Conservation (phyloP, 2,888 invertebrate species). For the Sussaba pulchella region DNA sequence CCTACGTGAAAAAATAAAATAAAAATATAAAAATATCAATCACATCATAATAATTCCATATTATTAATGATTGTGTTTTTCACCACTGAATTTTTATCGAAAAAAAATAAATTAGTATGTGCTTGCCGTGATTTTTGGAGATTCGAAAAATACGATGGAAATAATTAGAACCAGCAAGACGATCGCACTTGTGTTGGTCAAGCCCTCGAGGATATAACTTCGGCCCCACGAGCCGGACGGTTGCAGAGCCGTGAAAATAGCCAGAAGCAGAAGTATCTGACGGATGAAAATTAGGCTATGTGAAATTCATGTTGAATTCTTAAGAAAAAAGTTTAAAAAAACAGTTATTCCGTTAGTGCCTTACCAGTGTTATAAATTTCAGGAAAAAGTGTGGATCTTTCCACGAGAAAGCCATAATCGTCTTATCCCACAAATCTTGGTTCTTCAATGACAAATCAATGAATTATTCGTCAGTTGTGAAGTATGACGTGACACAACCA, state of each 20-base stretch:
- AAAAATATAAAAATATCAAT: not conserved
- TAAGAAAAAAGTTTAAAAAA: not conserved
- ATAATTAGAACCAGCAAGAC: constrained; percentile 56
- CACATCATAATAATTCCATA: not conserved
- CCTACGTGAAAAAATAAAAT: constrained; percentile 30
- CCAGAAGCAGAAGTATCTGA: constrained; percentile 55
- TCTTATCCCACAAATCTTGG: not conserved
- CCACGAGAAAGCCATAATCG: constrained; percentile 43
- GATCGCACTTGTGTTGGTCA: constrained; percentile 48
- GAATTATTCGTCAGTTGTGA: constrained; percentile 26
- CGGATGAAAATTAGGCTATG: constrained; percentile 10
- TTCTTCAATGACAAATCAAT: constrained; percentile 18
- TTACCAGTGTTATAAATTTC: constrained; percentile 66
- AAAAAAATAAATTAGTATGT: too few relatives aligned
- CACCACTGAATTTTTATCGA: too few relatives aligned
- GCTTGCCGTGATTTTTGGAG: constrained; percentile 51
- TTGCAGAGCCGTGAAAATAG: constrained; percentile 38
- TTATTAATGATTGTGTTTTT: too few relatives aligned
- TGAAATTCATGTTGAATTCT: not conserved
- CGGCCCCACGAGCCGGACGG: constrained; percentile 41
- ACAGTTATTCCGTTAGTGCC: not conserved
- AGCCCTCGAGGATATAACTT: constrained; percentile 44
- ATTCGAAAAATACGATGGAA: constrained; percentile 35
- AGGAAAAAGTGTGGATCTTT: constrained; percentile 65
- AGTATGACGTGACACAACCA: not conserved